Evolutionary conservation across 2,797 vertebrate genomes (phyloP).

Genomic region (Huso huso): DNA sequence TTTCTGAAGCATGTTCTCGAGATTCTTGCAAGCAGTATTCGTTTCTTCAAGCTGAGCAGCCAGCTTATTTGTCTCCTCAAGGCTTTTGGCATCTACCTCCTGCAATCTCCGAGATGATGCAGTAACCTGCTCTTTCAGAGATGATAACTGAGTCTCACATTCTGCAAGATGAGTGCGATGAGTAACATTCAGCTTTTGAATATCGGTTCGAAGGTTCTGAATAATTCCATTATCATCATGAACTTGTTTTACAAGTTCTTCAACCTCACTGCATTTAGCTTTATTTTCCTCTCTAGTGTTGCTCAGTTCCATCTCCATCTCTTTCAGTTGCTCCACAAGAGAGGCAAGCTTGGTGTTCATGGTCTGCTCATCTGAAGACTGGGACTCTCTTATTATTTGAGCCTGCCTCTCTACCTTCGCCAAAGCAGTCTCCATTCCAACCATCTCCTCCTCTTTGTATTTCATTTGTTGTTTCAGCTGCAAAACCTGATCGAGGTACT

Average conservation of each 20-base stretch:
- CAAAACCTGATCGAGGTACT: conserved; percentile 69
- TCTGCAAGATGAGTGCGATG: conserved; percentile 58
- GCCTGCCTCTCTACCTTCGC: conserved; percentile 60
- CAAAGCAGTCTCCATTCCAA: conserved; percentile 55
- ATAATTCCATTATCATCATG: conserved; percentile 55
- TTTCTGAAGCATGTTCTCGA: conserved; percentile 46
- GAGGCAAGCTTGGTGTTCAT: conserved; percentile 57
- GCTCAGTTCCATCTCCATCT: conserved; percentile 50
- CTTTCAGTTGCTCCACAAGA: conserved; percentile 54
- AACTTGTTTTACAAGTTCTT: conserved; percentile 56
- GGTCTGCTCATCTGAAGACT: conserved; percentile 62
- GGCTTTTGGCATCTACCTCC: conserved; percentile 43
- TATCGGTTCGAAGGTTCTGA: conserved; percentile 57
- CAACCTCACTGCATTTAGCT: conserved; percentile 51
- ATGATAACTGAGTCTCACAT: conserved; percentile 58
- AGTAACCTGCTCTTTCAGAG: conserved; percentile 66
- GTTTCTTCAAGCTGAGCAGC: conserved; percentile 52
- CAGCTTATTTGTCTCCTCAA: conserved; percentile 39
- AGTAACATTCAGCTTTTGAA: conserved; percentile 49
- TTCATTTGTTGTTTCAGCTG: conserved; percentile 63
- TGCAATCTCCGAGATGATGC: conserved; percentile 48
- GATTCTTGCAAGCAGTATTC: conserved; percentile 42
- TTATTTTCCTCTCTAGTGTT: conserved; percentile 49
- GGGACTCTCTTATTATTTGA: conserved; percentile 57
- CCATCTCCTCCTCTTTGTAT: conserved; percentile 68